phyloP scores from a whole-genome alignment of 2,888 invertebrate genomes.

The Sipha maydis region DNA sequence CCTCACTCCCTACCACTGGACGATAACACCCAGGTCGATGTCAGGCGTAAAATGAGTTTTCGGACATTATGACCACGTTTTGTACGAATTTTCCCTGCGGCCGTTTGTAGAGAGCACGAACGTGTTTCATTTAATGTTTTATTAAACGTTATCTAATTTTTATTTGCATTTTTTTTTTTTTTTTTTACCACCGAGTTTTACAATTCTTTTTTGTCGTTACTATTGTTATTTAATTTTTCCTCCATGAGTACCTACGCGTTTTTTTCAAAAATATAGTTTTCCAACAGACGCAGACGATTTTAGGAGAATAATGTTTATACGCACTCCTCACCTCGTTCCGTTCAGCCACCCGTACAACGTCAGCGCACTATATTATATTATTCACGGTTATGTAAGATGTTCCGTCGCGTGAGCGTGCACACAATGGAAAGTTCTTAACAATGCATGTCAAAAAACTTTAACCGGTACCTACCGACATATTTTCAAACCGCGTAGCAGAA shows the following conservation, averaged over 20 bases:
- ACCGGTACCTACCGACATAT: constrained; percentile 22
- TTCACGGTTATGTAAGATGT: neutral
- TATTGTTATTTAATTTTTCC: neutral
- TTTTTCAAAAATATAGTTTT: neutral
- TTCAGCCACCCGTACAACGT: neutral
- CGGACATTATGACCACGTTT: too few relatives aligned
- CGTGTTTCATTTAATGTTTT: too few relatives aligned
- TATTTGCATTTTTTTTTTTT: neutral
- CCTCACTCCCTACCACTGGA: too few relatives aligned
- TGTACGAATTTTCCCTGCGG: too few relatives aligned
- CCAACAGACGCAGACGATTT: neutral
- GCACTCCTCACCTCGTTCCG: neutral
- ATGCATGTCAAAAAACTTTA: constrained; percentile 27
- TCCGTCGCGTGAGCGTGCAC: neutral
- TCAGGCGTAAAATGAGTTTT: too few relatives aligned
- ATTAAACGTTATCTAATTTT: neutral
- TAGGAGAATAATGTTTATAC: constrained; percentile 3
- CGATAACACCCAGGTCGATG: too few relatives aligned
- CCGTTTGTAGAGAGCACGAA: too few relatives aligned
- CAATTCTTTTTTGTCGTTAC: neutral
- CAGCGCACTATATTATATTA: neutral
- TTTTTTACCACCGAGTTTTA: neutral
- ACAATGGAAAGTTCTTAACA: constrained; percentile 25
- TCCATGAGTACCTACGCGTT: neutral
- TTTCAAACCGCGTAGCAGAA: neutral